Base-by-base conservation (phyloP, 2,113 vertebrate species). In the Tor tambroides region DNA sequence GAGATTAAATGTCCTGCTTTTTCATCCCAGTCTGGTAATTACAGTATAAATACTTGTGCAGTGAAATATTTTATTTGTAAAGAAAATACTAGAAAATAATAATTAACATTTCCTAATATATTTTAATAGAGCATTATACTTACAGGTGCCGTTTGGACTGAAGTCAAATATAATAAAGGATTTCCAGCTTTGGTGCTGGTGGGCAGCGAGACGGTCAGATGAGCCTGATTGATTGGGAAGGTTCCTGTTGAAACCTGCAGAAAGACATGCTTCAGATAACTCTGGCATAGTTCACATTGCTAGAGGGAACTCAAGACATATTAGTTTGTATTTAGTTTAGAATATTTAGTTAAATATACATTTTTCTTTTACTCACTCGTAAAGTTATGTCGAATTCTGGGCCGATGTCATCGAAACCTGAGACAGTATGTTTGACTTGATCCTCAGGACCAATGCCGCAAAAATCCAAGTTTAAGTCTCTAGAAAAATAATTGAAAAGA, bases 401-500 rank as follows among this genome's bases (percentile, higher is more conserved):
- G 28, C 97, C 96, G 89, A 97, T 96, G 84, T 97, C 96, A 92
- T 94, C 92, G 86, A 94, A 93, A 88, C 46, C 92, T 84, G 92
- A 95, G 83, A 97, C 90, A 1, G 54, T 43, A 26, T 94, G 94
- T 90, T 91, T 92, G 81, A 94, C 91, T 84, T 87, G 91, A 81
- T 77, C 89, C 69, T 90, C 91, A 5, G 92, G 91, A 28, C 93
- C 92, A 28, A 97, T 92, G 88, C 96, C 95, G 87, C 96, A 96
- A 65, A 96, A 96, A 89, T 95, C 94, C 72, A 96, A 92, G 87
- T 86, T 95, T 87, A 95, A 91, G 86, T 94, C 91, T 91, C 96
- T 97, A 92, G 84, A 92, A 90, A 89, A 88, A 28, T 17, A 3
- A 74, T 41, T n/a, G 1, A 10, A n/a, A 61, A 59, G 7, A 61